Evolutionary conservation across 2,888 invertebrate species (phyloP).

Genomic region (Adelphocoris suturalis): DNA sequence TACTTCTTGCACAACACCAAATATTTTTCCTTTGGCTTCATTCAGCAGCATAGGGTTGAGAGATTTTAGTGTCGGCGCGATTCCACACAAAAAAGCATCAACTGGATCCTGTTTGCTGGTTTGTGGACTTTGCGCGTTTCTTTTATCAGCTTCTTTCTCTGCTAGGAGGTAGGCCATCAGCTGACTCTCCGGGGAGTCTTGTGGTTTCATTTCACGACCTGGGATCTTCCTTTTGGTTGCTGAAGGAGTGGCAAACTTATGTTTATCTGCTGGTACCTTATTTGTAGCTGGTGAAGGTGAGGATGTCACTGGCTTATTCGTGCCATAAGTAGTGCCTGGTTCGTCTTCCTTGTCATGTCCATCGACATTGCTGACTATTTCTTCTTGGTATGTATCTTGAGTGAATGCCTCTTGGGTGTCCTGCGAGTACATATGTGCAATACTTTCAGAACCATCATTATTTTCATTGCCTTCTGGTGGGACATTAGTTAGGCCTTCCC

Average conservation of each 20-base stretch:
- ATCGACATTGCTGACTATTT: neutral
- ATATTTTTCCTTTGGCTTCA: slow-evolving; percentile 75
- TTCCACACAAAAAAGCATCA: slow-evolving; percentile 75
- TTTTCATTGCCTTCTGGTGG: neutral
- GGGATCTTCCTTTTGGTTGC: neutral
- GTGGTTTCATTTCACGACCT: neutral
- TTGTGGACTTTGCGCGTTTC: neutral
- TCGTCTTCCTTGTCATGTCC: neutral
- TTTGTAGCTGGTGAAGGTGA: too few species aligned
- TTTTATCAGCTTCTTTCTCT: slow-evolving; percentile 75
- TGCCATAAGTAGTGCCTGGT: neutral
- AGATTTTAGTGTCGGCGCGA: slow-evolving; percentile 74
- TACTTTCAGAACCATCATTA: neutral
- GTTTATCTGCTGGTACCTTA: neutral
- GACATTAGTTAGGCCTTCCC: slow-evolving; percentile 69
- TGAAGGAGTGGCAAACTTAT: neutral
- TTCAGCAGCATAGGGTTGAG: slow-evolving; percentile 73
- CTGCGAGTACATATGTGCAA: neutral
- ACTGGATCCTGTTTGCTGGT: slow-evolving; percentile 73
- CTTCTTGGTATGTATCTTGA: neutral
- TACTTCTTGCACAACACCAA: slow-evolving; percentile 73
- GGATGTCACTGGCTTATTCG: too few species aligned
- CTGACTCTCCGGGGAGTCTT: slow-evolving; percentile 73
- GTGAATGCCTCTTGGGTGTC: neutral
- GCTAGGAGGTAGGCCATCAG: slow-evolving; percentile 76